Evolutionary conservation across 2,797 vertebrate genomes (phyloP), one percentile per base, ranked within the genome.

Genomic region (Notamacropus eugenii): DNA sequence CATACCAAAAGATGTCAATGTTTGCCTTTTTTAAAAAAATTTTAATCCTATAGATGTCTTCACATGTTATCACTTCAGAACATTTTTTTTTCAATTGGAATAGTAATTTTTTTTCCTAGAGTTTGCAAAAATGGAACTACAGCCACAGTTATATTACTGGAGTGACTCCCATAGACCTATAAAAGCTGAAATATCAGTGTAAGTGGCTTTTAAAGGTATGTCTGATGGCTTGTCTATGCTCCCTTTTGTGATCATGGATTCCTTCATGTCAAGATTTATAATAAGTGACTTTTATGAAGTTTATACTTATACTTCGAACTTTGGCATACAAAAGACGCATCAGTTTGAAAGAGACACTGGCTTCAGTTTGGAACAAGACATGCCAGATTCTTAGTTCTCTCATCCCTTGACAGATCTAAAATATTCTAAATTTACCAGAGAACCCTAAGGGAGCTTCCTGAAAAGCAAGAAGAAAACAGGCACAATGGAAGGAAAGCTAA

Each of bases 391-490:
- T 92, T 5, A 28, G 46, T 91, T 93, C 96, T 57, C 56, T 92
- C 93, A 29, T 46, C 9, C 13, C 91, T 31, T 90, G 19, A 19
- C 56, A 58, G 22, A 57, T 1, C 16, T 54, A 52, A 22, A 27
- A 92, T 93, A 46, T 27, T 55, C 74, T 56, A 94, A 91, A 96
- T 93, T 54, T 93, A 13, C 93, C 56, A 97, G 59, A 95, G 56
- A 22, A 40, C 4, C 10, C 4, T 54, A 55, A 50, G 2, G 5
- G 52, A 34, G 2, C 19, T 40, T 40, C 8, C 67, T 74, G 67
- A 74, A 40, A 8, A 74, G 16, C 62, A 16, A 90, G 22, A 93
- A 40, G 14, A 31, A 95, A 92, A 56, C 14, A 74, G 0, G 16
- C 82, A 11, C 40, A 0, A 40, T 10, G 50, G 28, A 94, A 96